Percentiles rank a stretch among this genome's conserved stretches.
Evolutionary conservation across 1,140 invertebrate genomes (phyloP).

Genomic region (Saccostrea cuccullata): DNA sequence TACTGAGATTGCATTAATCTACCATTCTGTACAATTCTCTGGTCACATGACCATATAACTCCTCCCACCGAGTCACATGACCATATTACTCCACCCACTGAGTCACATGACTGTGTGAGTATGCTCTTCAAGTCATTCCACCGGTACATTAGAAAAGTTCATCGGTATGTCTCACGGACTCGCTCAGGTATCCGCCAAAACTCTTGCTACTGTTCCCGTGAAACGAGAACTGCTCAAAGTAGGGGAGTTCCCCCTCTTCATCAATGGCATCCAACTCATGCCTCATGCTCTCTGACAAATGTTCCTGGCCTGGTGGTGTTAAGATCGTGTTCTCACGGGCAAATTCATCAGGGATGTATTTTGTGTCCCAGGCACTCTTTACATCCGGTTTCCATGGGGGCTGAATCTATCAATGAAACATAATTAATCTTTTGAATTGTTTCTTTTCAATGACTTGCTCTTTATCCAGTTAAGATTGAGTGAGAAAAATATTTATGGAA

Average conservation of each 20-base stretch:
- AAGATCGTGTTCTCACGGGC: slow-evolving; percentile 71
- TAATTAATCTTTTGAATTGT: background rate
- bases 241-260: slow-evolving; percentile 84
- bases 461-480: no score
- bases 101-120: slow-evolving; percentile 1
- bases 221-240: slow-evolving; percentile 90
- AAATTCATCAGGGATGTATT: slow-evolving; percentile 78
- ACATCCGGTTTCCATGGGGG: slow-evolving; percentile 78
- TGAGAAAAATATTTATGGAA: no score
- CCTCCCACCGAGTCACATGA: slow-evolving; percentile 7
- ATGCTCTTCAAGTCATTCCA: slow-evolving; percentile 3
- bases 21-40: background rate
- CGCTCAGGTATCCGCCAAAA: slow-evolving; percentile 70
- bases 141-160: slow-evolving; percentile 53
- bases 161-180: slow-evolving; percentile 69
- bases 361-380: slow-evolving; percentile 74
- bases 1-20: slow-evolving; percentile 18
- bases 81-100: background rate
- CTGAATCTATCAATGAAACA: slow-evolving; percentile 61
- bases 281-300: slow-evolving; percentile 49
- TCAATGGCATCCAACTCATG: slow-evolving; percentile 83
- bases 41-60: slow-evolving; percentile 24
- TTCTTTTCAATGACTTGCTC: no score
- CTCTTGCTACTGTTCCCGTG: slow-evolving; percentile 76
- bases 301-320: slow-evolving; percentile 66